A percentile compares a stretch with the other conserved stretches of the same genome.
Evolutionary conservation across 2,888 invertebrate species (phyloP).

Genomic region (Tricholauxania praeusta): DNA sequence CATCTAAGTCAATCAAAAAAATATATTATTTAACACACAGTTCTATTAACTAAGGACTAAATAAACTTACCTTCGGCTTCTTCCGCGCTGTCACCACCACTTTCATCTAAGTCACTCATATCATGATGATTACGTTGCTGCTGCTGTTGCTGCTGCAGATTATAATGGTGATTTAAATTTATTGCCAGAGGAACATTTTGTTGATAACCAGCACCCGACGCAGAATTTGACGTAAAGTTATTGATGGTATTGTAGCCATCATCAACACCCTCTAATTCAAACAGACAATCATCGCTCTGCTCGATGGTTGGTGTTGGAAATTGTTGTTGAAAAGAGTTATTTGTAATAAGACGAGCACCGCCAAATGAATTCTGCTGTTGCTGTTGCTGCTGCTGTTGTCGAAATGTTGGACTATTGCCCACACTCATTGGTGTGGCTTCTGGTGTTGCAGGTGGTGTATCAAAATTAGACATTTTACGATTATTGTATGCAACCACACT

Average conservation of each 20-base stretch:
- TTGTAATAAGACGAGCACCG: conserved; percentile 12
- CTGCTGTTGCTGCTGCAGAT: conserved; percentile 39
- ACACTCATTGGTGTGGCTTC: conserved; percentile 68
- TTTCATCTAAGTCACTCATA: conserved; percentile 76
- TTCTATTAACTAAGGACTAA: conserved; percentile 10
- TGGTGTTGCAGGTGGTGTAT: conserved; percentile 68
- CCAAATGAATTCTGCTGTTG: conserved; percentile 38
- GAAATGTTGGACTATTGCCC: conserved; percentile 67
- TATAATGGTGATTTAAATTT: conserved; percentile 31
- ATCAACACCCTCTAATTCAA: conserved; percentile 78
- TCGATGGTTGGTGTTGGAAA: conserved; percentile 51
- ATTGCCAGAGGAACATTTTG: conserved; percentile 32
- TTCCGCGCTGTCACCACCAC: conserved; percentile 79
- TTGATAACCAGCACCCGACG: conserved; percentile 33
- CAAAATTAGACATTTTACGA: conserved; percentile 65
- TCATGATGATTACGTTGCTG: conserved; percentile 43
- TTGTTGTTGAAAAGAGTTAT: conserved; percentile 48
- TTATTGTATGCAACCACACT: conserved; percentile 42
- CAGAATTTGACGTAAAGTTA: background rate
- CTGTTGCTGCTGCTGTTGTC: conserved; percentile 52
- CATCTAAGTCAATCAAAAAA: conserved; percentile 54
- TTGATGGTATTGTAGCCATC: background rate
- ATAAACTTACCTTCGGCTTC: conserved; percentile 79
- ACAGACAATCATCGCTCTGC: conserved; percentile 78
- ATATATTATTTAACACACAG: conserved; percentile 14